Evolutionary conservation across 2,113 vertebrate species (phyloP).

Genomic region (Canis aureus): DNA sequence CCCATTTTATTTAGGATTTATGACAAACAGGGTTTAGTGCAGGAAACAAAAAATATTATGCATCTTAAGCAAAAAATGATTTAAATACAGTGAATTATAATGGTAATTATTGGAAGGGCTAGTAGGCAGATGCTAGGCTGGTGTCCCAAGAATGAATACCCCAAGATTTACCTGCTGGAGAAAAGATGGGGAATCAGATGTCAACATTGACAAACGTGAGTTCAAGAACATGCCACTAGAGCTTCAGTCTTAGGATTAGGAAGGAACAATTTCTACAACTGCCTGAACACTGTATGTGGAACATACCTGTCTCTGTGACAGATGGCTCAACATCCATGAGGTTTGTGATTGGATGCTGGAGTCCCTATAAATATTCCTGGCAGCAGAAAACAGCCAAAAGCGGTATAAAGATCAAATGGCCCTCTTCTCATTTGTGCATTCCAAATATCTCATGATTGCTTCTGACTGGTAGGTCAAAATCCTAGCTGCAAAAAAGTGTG

Average conservation of each 20-base stretch:
- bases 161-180: background rate
- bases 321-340: background rate
- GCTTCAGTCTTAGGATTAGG: background rate
- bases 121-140: background rate
- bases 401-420: constrained; percentile 39
- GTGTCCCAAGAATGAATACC: background rate
- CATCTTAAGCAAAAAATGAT: background rate
- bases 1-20: background rate
- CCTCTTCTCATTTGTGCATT: constrained; percentile 39
- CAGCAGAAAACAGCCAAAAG: constrained; percentile 19
- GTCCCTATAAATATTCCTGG: constrained; percentile 52
- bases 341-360: constrained; percentile 12
- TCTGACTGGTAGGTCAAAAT: constrained; percentile 42
- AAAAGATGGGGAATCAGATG: background rate
- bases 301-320: background rate
- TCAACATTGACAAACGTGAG: background rate
- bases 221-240: background rate
- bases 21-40: background rate
- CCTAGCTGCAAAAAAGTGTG: constrained; percentile 20
- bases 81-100: background rate
- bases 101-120: background rate
- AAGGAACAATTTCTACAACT: background rate
- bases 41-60: background rate
- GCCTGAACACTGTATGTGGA: background rate
- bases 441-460: constrained; percentile 45